Evolutionary conservation across 1,140 invertebrate species (phyloP).

Genomic region (Hyphantria cunea): DNA sequence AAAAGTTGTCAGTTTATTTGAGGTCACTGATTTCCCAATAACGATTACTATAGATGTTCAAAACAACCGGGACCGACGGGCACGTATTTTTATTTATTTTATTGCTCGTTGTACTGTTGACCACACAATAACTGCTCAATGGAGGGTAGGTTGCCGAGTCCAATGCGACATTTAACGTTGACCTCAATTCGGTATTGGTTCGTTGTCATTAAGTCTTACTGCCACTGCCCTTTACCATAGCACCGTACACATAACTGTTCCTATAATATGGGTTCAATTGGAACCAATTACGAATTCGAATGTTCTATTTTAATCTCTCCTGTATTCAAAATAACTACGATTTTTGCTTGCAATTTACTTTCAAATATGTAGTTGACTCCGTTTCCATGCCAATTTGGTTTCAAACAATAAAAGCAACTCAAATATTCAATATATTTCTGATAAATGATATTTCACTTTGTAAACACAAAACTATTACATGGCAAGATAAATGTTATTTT

Average conservation of each 20-base stretch:
- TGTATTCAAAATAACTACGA: slow-evolving; percentile 31
- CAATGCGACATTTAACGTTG: slow-evolving; percentile 47
- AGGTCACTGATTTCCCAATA: too few species aligned
- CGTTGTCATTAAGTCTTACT: slow-evolving; percentile 65
- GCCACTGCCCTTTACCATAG: slow-evolving; percentile 45
- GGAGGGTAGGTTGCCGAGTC: slow-evolving; percentile 47
- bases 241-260: slow-evolving; percentile 53
- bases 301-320: slow-evolving; percentile 40
- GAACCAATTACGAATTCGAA: slow-evolving; percentile 30
- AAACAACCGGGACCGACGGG: too few species aligned
- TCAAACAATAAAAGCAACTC: slow-evolving; percentile 53
- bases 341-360: slow-evolving; percentile 29
- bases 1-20: too few species aligned
- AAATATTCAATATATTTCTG: slow-evolving; percentile 44
- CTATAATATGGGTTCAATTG: slow-evolving; percentile 58
- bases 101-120: slow-evolving; percentile 18
- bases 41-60: too few species aligned
- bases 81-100: slow-evolving; percentile 24
- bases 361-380: neutral
- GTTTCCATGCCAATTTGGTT: slow-evolving; percentile 45
- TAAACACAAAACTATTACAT: too few species aligned
- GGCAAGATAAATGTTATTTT: too few species aligned
- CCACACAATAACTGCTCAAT: slow-evolving; percentile 46
- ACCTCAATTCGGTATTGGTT: slow-evolving; percentile 58
- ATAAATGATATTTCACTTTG: slow-evolving; percentile 17